These are phyloP conservation scores for Athripsodes cinereus DNA, from an alignment of 2,888 invertebrate genomes.

Conservation along the genomic window DNA sequence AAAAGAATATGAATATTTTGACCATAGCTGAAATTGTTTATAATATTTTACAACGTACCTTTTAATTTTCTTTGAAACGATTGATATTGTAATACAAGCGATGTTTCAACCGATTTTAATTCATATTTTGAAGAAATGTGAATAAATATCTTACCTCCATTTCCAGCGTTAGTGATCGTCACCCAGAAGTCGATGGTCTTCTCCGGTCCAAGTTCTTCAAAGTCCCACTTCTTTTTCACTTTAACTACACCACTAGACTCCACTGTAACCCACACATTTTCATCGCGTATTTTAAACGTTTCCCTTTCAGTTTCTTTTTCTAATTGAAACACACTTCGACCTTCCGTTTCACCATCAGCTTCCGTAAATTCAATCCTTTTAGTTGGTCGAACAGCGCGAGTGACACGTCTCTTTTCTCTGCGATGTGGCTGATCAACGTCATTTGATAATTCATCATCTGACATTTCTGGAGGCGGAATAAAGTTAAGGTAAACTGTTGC, in stretches of 20 bases:
- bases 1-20: no score
- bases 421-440: conserved; percentile 54
- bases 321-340: conserved; percentile 80
- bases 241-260: conserved; percentile 87
- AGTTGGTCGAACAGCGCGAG: conserved; percentile 88
- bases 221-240: conserved; percentile 96
- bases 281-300: conserved; percentile 88
- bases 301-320: conserved; percentile 90
- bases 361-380: conserved; percentile 89
- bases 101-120: no score
- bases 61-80: no score
- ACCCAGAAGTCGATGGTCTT: conserved; percentile 97
- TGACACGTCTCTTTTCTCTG: conserved; percentile 71
- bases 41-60: no score
- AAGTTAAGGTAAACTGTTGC: conserved; percentile 76
- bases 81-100: no score
- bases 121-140: neutral
- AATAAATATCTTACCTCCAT: conserved; percentile 61
- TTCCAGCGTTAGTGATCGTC: conserved; percentile 84
- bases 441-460: conserved; percentile 50
- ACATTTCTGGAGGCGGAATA: conserved; percentile 43
- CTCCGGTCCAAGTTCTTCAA: conserved; percentile 88
- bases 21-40: no score
- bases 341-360: conserved; percentile 83
- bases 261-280: conserved; percentile 91